A percentile compares a stretch with the other conserved stretches of the same genome.
phyloP scores from a whole-genome alignment of 2,888 invertebrate genomes.

The Synergus umbraculus region DNA sequence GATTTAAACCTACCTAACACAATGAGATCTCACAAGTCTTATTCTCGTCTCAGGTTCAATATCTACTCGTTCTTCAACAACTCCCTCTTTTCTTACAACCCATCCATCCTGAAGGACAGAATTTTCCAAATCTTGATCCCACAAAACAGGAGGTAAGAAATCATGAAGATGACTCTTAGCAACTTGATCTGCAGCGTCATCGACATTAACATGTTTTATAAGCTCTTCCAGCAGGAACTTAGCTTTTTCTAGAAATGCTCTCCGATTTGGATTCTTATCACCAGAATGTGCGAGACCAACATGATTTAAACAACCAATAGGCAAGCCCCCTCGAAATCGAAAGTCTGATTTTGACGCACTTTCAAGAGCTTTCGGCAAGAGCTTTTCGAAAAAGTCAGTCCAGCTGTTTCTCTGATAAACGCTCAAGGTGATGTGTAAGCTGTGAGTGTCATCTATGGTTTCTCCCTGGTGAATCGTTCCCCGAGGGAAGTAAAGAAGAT shows the following conservation, averaged over 20 bases:
- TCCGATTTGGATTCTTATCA: constrained; percentile 76
- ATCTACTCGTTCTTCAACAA: constrained; percentile 83
- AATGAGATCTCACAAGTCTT: constrained; percentile 79
- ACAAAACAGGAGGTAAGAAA: constrained; percentile 90
- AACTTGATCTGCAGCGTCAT: constrained; percentile 92
- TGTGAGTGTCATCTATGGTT: constrained; percentile 89
- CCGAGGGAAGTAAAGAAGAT: constrained; percentile 95
- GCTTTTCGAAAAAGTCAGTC: constrained; percentile 91
- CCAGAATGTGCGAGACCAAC: constrained; percentile 86
- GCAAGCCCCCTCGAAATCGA: constrained; percentile 88
- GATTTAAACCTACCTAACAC: constrained; percentile 60
- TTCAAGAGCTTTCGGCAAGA: constrained; percentile 87
- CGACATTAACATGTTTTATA: constrained; percentile 80
- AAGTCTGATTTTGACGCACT: constrained; percentile 85
- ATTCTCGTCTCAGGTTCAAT: constrained; percentile 83
- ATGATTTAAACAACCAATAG: constrained; percentile 86
- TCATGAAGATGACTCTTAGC: constrained; percentile 91
- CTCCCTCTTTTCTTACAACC: constrained; percentile 82
- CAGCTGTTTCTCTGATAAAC: constrained; percentile 94
- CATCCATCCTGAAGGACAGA: constrained; percentile 87
- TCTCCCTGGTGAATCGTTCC: constrained; percentile 92
- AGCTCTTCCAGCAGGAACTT: constrained; percentile 73
- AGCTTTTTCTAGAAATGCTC: constrained; percentile 79
- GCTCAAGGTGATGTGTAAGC: constrained; percentile 95
- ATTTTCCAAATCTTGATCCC: constrained; percentile 82